Evolutionary conservation across 1,140 invertebrate genomes (phyloP), one percentile per base, ranked within the genome.

Genomic region (Meloidogyne floridensis): DNA sequence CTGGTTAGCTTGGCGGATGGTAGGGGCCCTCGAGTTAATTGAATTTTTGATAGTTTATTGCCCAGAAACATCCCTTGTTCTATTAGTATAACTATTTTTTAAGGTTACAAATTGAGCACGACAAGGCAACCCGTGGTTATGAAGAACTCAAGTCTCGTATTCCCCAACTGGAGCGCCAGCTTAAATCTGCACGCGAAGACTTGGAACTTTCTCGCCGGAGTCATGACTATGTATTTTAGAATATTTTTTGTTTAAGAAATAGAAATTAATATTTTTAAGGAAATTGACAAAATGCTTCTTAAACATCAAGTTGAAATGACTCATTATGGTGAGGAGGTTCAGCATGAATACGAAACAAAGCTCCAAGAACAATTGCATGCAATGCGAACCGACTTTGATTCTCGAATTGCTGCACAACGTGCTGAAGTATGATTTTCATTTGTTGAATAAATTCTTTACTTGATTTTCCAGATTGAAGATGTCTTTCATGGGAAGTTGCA

Each of bases 311-410:
- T 93, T 0, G 93, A 94, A 86, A 93, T 94, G 81, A 93, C 93
- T 18, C 93, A 94, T 85, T 93, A 94, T 75, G 93, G 97, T 91
- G 94, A 95, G 0, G 93, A 94, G 77, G 92, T 98, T 2, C 93
- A 94, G 70, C 93, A 95, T 86, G 94, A 97, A 87, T 99, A 98
- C 89, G 96, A 99, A 89, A 93, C 93, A 0, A 95, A 95, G 89
- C 91, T 99, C 32, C 94, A 96, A 43, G 94, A 97, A 84, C 94
- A 95, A 18, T 91, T 99, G 72, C 94, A 95, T 87, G 95, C 96
- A 82, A 91, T 98, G 69, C 93, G 97, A 42, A 94, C 94, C 74
- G 94, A 98, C 84, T 97, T 97, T 90, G 96, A 98, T 88, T 93
- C 92, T 69, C 95, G 97, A 86, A 94, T 98, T 72, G 82, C 81